Base-by-base conservation (phyloP, 2,113 vertebrate species). In the Cardinalis cardinalis region DNA sequence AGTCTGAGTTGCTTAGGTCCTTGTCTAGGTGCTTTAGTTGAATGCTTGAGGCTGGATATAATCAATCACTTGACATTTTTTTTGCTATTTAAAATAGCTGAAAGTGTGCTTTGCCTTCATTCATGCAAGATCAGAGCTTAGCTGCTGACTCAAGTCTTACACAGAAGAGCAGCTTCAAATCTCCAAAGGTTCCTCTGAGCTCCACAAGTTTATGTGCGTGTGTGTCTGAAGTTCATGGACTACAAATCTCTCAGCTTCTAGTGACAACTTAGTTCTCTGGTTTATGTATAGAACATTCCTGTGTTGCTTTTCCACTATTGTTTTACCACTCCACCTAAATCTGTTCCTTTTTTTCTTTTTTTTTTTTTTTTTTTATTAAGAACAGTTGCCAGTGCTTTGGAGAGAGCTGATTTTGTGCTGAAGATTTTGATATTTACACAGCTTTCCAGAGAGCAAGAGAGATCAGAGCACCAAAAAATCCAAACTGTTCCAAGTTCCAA, bases 371-470 rank as follows among this genome's bases (percentile, higher is more conserved):
- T 40, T 58, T 44, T 92, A 36, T 76, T 58, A 44, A 97, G 96
- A 86, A 49, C 59, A 66, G 43, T 95, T 90, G 44, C 90, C 80
- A 90, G 83, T 87, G 71, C 79, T 88, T 95, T 83, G 91, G 92
- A 94, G 89, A 82, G 58, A 78, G 36, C 60, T 89, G 80, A 79
- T 74, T 63, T 95, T 92, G 82, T 73, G 51, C 71, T 66, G 91
- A 92, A 97, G 88, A 64, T 41, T 78, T 79, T 84, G 77, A 44
- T 34, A 65, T 61, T 92, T 72, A 49, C 6, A 2, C 65, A 94
- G 95, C 89, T 87, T 94, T 93, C 84, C 0, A 21, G 94, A 92
- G 70, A 56, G 88, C 74, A 78, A 88, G 92, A 82, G 88, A 84
- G 87, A 92, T 89, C 78, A 89, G 53, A 88, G 64, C 81, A 91